A percentile compares a stretch with the other conserved stretches of the same genome.
Evolutionary conservation across 2,797 vertebrate genomes (phyloP).

Genomic region (Clarias pachynema): DNA sequence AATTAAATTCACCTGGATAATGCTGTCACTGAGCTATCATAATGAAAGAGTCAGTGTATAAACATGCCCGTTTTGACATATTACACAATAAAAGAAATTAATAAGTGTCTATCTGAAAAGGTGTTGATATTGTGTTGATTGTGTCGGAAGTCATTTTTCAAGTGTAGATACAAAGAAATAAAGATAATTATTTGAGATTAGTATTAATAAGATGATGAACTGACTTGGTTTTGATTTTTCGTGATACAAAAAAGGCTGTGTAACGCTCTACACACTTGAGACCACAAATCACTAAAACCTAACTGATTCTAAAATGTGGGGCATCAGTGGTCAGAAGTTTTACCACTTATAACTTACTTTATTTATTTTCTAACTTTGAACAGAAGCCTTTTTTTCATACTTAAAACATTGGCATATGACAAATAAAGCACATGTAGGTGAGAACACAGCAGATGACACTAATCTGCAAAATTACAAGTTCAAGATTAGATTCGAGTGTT

Average conservation of each 20-base stretch:
- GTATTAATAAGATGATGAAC: neutral
- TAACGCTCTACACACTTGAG: neutral
- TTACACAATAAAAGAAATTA: neutral
- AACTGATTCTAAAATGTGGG: neutral
- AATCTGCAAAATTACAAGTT: neutral
- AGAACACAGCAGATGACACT: slow-evolving; percentile 24
- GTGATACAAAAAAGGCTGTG: neutral
- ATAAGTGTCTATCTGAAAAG: neutral
- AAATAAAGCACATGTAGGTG: slow-evolving; percentile 1
- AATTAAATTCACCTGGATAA: slow-evolving; percentile 24
- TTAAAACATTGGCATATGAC: neutral
- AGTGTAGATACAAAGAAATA: no score
- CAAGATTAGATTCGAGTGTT: neutral
- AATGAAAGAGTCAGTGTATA: neutral
- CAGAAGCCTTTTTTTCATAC: neutral
- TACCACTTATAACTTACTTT: neutral
- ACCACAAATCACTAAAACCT: neutral
- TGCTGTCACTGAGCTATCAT: neutral
- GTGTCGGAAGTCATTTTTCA: neutral
- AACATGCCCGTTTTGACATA: slow-evolving; percentile 12
- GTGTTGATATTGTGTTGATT: neutral
- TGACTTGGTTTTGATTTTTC: neutral
- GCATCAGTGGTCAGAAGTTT: neutral
- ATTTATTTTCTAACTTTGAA: neutral
- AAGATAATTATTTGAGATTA: neutral